phyloP scores from a whole-genome alignment of 2,797 vertebrate species.

The Rhabdomys pumilio region DNA sequence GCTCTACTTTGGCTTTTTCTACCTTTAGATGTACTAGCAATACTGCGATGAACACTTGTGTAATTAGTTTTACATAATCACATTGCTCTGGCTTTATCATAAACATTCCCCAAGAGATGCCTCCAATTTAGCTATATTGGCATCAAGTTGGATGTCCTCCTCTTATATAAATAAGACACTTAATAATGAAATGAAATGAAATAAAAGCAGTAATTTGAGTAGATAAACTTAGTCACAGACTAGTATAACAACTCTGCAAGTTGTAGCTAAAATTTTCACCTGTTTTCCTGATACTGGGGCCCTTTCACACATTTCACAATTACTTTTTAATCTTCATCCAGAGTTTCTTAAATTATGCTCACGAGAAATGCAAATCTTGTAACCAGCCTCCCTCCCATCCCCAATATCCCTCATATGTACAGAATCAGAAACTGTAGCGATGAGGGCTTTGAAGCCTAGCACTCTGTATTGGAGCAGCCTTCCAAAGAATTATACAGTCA shows the following conservation, averaged over 20 bases:
- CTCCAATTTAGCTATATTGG: not conserved
- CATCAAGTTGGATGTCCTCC: not conserved
- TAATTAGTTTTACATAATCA: not conserved
- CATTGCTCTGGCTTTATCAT: not conserved
- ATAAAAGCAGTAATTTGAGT: slow-evolving; percentile 11
- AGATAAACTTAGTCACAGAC: not conserved
- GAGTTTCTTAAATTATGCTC: not conserved
- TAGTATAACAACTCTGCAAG: not conserved
- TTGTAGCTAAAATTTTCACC: not conserved
- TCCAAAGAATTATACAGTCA: not conserved
- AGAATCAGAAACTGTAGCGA: not conserved
- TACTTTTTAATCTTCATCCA: slow-evolving; percentile 2
- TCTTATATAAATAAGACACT: not conserved
- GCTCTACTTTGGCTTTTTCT: not conserved
- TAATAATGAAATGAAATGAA: not conserved
- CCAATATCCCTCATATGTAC: not conserved
- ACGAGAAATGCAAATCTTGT: not conserved
- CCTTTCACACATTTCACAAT: not conserved
- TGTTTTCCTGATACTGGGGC: not conserved
- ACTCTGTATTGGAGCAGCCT: not conserved
- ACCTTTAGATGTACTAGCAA: slow-evolving; percentile 10
- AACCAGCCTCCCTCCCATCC: not conserved
- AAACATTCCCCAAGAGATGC: not conserved
- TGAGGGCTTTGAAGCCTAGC: not conserved
- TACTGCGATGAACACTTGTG: not conserved